Conservation (phyloP, 2,888 invertebrate genomes). For the Athrips mouffetella region DNA sequence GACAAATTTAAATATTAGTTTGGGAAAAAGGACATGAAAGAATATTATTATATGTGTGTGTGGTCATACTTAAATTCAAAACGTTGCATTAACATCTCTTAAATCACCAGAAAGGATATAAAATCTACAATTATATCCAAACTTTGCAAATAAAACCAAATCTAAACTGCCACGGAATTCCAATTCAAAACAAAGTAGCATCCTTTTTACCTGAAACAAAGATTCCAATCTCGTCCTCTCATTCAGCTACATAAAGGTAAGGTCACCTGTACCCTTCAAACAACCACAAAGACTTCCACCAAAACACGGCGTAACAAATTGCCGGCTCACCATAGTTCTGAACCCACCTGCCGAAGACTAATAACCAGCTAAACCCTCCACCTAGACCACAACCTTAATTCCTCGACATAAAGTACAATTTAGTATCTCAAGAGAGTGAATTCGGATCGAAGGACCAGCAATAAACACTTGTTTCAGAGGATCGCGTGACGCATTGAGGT, state of each 20-base stretch:
- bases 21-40: no score
- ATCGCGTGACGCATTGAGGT: slow-evolving; percentile 65
- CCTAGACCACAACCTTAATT: slow-evolving; percentile 44
- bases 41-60: no score
- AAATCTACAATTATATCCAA: no score
- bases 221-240: no score
- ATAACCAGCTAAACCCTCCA: slow-evolving; percentile 59
- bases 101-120: no score
- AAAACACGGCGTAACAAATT: slow-evolving; percentile 28
- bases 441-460: slow-evolving; percentile 59
- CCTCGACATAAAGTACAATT: slow-evolving; percentile 15
- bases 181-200: no score
- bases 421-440: slow-evolving; percentile 28
- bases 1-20: no score
- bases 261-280: neutral
- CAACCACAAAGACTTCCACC: slow-evolving; percentile 14
- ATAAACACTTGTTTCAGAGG: slow-evolving; percentile 73
- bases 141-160: no score
- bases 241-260: neutral
- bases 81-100: no score
- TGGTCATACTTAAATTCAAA: no score
- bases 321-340: slow-evolving; percentile 47
- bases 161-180: no score
- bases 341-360: slow-evolving; percentile 50
- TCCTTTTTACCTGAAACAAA: no score